Evolutionary conservation across 2,888 invertebrate genomes (phyloP).

Genomic region (Macaria liturata): DNA sequence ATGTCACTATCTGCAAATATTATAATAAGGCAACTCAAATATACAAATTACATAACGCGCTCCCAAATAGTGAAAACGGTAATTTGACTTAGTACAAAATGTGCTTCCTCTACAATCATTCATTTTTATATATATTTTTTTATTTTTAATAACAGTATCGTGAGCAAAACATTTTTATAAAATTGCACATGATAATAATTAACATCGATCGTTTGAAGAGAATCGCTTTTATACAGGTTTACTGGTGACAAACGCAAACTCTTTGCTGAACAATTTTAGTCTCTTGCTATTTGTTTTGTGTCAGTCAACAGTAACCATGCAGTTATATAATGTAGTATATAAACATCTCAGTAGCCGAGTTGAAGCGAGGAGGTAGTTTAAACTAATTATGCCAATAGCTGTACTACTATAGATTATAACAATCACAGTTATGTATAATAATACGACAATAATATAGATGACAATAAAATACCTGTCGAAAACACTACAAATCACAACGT

Average conservation of each 20-base stretch:
- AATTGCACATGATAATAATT: slow-evolving; percentile 17
- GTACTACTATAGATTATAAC: slow-evolving; percentile 55
- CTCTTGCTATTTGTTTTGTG: too few relatives aligned
- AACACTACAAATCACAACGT: slow-evolving; percentile 76
- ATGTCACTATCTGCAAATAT: slow-evolving; percentile 24
- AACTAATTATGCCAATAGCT: slow-evolving; percentile 58
- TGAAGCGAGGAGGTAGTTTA: slow-evolving; percentile 60
- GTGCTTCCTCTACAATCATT: slow-evolving; percentile 8
- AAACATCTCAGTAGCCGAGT: slow-evolving; percentile 43
- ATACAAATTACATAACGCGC: slow-evolving; percentile 23
- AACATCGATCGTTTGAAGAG: slow-evolving; percentile 34
- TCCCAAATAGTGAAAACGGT: slow-evolving; percentile 27
- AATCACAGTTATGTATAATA: slow-evolving; percentile 68
- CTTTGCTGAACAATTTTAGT: too few relatives aligned
- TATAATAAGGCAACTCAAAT: slow-evolving; percentile 24
- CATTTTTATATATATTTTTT: slow-evolving; percentile 5
- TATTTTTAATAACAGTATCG: slow-evolving; percentile 5
- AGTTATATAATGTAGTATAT: slow-evolving; percentile 33
- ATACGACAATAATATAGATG: slow-evolving; percentile 59
- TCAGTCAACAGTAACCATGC: too few relatives aligned
- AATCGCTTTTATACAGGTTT: slow-evolving; percentile 27
- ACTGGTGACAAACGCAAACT: neutral
- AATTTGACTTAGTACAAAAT: slow-evolving; percentile 23
- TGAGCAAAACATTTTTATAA: slow-evolving; percentile 22
- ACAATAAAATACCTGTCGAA: slow-evolving; percentile 69